These are phyloP conservation scores for Acrobasis consociella DNA, from an alignment of 2,888 invertebrate species.

Conservation along the genomic window DNA sequence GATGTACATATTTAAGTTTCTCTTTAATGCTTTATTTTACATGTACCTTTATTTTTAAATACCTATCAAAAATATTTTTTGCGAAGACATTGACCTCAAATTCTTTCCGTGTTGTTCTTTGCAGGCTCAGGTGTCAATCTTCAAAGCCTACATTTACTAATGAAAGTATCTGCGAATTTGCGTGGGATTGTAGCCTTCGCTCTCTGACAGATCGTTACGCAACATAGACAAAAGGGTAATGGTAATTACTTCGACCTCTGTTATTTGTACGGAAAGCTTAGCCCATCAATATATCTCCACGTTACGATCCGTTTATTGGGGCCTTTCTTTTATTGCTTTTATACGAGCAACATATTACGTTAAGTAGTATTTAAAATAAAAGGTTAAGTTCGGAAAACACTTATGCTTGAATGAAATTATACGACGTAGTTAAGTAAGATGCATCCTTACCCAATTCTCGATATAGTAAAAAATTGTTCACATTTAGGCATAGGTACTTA, in stretches of 20 bases:
- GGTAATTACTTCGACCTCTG: slow-evolving; percentile 24
- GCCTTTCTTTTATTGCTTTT: slow-evolving; percentile 15
- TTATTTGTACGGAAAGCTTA: slow-evolving; percentile 18
- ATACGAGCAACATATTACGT: neutral
- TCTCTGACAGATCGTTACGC: slow-evolving; percentile 12
- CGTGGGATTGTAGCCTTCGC: slow-evolving; percentile 15
- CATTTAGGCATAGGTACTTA: too few relatives aligned
- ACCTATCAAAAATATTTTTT: neutral
- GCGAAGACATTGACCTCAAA: slow-evolving; percentile 8
- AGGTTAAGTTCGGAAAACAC: neutral
- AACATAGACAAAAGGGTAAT: slow-evolving; percentile 22
- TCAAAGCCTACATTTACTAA: slow-evolving; percentile 15
- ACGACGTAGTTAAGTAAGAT: too few relatives aligned
- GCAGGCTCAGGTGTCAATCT: neutral
- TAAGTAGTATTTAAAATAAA: neutral
- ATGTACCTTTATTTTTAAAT: neutral
- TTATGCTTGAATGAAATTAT: too few relatives aligned
- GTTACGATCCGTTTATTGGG: slow-evolving; percentile 17
- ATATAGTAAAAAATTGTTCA: too few relatives aligned
- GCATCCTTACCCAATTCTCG: too few relatives aligned
- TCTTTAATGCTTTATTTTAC: too few relatives aligned
- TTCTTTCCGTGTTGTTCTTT: neutral
- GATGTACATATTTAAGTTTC: too few relatives aligned
- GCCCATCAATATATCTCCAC: slow-evolving; percentile 18
- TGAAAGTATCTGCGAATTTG: slow-evolving; percentile 14